These are phyloP conservation scores for Campylorhamphus procurvoides DNA, from an alignment of 2,113 vertebrate genomes.

Conservation along the genomic window DNA sequence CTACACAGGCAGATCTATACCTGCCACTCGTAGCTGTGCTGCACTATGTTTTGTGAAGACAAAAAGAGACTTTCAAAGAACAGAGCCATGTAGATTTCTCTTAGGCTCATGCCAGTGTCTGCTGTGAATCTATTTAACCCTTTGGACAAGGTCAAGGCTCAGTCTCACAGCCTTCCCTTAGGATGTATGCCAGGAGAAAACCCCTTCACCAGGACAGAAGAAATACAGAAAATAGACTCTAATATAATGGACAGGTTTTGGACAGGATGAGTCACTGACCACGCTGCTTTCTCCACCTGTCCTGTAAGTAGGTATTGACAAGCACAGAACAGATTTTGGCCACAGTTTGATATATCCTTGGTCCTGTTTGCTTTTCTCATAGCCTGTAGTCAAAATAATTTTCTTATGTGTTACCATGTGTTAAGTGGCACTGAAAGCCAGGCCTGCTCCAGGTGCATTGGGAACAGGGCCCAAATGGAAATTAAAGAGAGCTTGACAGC, in stretches of 20 bases:
- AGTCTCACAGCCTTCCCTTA: neutral
- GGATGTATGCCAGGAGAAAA: neutral
- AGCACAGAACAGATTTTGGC: neutral
- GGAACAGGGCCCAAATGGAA: neutral
- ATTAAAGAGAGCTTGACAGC: neutral
- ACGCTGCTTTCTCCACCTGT: neutral
- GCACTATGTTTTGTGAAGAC: neutral
- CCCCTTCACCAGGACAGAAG: neutral
- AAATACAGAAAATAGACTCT: neutral
- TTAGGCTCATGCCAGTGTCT: neutral
- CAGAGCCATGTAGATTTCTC: neutral
- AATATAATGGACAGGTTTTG: neutral
- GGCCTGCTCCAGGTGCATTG: neutral
- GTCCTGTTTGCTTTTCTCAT: constrained; percentile 30
- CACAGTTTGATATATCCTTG: neutral
- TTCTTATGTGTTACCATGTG: neutral
- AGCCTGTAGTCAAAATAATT: neutral
- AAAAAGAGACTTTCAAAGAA: neutral
- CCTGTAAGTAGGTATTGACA: neutral
- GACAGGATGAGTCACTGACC: neutral
- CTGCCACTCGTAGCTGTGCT: neutral
- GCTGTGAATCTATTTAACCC: neutral
- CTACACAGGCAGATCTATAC: neutral
- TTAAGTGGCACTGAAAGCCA: neutral
- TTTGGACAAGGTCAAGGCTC: neutral